These are phyloP conservation scores for Gadopsis marmoratus DNA, from an alignment of 2,797 vertebrate species.

Conservation along the genomic window DNA sequence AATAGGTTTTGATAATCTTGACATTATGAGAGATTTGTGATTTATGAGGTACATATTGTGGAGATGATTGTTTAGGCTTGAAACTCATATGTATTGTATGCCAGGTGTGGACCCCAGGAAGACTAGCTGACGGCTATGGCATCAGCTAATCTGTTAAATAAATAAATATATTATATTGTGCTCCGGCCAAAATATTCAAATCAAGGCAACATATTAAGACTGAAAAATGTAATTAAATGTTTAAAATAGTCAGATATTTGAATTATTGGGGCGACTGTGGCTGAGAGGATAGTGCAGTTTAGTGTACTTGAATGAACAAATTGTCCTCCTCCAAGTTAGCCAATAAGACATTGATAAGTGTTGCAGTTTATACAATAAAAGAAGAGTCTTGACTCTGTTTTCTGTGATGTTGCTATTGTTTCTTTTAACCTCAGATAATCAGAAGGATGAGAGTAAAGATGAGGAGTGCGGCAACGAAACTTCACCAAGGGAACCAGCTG, in stretches of 20 bases:
- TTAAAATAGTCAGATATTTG: not conserved
- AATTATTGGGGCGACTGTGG: too few species aligned
- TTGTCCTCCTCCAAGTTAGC: not conserved
- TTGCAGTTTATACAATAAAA: not conserved
- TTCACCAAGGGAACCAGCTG: not conserved
- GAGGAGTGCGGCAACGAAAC: constrained; percentile 24
- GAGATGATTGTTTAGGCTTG: not conserved
- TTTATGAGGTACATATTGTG: not conserved
- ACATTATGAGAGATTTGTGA: not conserved
- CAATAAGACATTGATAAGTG: not conserved
- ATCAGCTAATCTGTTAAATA: too few species aligned
- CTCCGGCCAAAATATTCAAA: not conserved
- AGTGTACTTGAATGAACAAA: not conserved
- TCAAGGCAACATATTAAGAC: not conserved
- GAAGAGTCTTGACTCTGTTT: not conserved
- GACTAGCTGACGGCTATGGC: too few species aligned
- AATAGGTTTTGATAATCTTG: not conserved
- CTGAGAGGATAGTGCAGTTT: too few species aligned
- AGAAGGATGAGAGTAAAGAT: constrained; percentile 36
- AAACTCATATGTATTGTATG: not conserved
- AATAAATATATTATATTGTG: not conserved
- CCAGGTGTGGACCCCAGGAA: too few species aligned
- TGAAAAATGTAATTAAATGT: not conserved
- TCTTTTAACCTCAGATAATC: constrained; percentile 46
- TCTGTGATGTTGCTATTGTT: not conserved